These are phyloP conservation scores for Mesoclemmys tuberculata DNA, from an alignment of 2,113 vertebrate genomes.

Conservation along the genomic window DNA sequence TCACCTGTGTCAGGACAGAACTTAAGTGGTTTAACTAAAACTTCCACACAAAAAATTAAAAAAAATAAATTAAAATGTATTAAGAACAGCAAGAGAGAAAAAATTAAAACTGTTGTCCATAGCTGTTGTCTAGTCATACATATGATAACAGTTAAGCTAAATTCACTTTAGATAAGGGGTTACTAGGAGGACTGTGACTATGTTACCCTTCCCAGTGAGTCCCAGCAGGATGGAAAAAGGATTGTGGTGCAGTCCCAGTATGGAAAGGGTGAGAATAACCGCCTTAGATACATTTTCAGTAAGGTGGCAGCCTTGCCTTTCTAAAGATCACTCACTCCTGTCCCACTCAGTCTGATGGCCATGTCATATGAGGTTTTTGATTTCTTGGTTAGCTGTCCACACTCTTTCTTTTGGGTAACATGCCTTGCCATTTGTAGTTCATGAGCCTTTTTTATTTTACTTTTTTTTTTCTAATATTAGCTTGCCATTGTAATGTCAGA, in stretches of 20 bases:
- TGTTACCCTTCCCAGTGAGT: neutral
- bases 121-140: neutral
- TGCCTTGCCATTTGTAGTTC: neutral
- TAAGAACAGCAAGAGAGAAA: too few relatives aligned
- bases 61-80: too few relatives aligned
- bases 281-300: too few relatives aligned
- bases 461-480: too few relatives aligned
- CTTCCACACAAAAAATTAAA: too few relatives aligned
- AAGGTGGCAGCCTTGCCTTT: neutral
- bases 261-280: too few relatives aligned
- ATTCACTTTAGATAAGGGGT: neutral
- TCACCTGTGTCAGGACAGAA: neutral
- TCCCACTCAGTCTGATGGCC: neutral
- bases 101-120: too few relatives aligned
- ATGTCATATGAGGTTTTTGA: neutral
- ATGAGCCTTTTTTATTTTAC: neutral
- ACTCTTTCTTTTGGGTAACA: neutral
- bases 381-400: neutral
- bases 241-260: too few relatives aligned
- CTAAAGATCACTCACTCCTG: neutral
- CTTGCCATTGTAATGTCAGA: neutral
- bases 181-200: neutral
- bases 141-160: too few relatives aligned
- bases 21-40: neutral
- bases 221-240: neutral